phyloP scores from a whole-genome alignment of 2,113 vertebrate species.

The Phylloscopus trochiloides region DNA sequence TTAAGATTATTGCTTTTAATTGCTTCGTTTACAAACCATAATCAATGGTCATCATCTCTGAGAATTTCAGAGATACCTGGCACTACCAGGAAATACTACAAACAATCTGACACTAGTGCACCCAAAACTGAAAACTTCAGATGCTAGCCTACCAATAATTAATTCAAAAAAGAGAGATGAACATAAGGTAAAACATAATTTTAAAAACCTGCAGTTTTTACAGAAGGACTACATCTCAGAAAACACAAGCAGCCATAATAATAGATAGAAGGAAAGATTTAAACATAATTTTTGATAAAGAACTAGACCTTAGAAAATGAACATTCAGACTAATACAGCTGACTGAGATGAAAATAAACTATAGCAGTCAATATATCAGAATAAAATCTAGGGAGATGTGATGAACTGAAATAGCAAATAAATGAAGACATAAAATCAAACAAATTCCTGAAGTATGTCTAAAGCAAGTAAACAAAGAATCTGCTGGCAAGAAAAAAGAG shows the following conservation, averaged over 20 bases:
- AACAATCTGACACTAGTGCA: background rate
- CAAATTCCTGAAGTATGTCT: background rate
- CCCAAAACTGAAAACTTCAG: background rate
- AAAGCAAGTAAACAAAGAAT: constrained; percentile 1
- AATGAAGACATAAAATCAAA: background rate
- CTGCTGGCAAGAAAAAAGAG: background rate
- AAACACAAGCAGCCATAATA: background rate
- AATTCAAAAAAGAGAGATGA: background rate
- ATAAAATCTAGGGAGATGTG: background rate
- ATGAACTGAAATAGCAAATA: background rate
- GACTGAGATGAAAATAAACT: background rate
- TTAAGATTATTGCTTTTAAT: background rate
- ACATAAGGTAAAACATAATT: background rate
- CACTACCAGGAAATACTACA: background rate
- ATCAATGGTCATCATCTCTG: background rate
- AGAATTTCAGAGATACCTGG: background rate
- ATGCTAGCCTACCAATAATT: background rate
- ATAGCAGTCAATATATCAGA: background rate
- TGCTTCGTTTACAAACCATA: background rate
- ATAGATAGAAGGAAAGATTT: background rate
- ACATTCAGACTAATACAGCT: background rate
- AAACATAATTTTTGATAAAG: background rate
- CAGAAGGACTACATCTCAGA: background rate
- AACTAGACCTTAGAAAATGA: background rate
- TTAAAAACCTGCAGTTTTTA: background rate